Evolutionary conservation across 2,113 vertebrate species (phyloP), one percentile per base, ranked within the genome.

Genomic region (Crypturellus undulatus): DNA sequence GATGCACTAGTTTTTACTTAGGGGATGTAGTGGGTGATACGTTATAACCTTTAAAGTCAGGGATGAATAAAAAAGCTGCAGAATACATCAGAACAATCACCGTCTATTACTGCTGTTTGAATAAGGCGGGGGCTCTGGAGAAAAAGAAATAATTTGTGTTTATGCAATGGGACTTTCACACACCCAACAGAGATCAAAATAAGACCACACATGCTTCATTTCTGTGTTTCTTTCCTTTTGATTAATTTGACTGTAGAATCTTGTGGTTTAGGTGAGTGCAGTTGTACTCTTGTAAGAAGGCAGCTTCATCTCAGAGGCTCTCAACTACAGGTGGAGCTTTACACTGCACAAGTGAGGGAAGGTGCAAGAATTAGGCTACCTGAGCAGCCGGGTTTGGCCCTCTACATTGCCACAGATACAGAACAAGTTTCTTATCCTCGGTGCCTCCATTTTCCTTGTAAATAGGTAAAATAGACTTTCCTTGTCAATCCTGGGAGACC

Each of bases 391-490:
- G 6, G 32, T 12, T 79, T 62, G 86, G 65, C 47, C 56, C 69
- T 65, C 32, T 80, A 72, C 19, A 64, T 72, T n/a, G n/a, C 22
- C 30, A 85, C 34, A 79, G 51, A 32, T 4, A 5, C 54, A 18
- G 30, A 30, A 58, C 54, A 58, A 32, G 30, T 70, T 84, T 21
- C 60, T 92, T 80, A 78, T 68, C 47, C n/a, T 32, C 30, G n/a
- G 17, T 59, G 64, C 34, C 47, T 90, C 69, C 64, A 59, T 78
- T 58, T 34, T 75, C 49, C 59, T 56, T 79, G 17, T 89, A 93
- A 87, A 84, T 43, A 11, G 6, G 26, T 65, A 92, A 93, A 91
- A 89, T 87, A 87, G 62, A 36, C 73, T 58, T 87, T 79, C 84
- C 70, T 92, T 69, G 43, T 43, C 80, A 49, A 20, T 49, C 47